These are phyloP conservation scores for Nomada fucata DNA, from an alignment of 2,888 invertebrate genomes.

Conservation along the genomic window DNA sequence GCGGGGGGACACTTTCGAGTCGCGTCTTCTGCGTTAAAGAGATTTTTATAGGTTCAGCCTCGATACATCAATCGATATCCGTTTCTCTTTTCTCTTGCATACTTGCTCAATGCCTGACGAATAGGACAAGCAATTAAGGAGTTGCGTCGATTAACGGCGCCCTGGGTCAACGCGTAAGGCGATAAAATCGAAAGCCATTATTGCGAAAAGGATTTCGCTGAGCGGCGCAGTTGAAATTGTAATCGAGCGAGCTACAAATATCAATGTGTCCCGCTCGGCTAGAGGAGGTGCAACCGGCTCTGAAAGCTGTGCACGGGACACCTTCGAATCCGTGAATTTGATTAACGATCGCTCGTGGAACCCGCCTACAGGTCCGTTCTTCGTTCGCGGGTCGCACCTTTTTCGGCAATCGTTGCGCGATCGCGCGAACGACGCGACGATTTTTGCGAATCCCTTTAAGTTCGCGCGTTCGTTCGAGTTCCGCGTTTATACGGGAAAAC, in stretches of 20 bases:
- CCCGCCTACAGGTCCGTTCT: background rate
- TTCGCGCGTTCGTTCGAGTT: background rate
- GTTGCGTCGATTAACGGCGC: background rate
- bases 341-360: background rate
- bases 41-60: background rate
- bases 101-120: background rate
- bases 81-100: too few species aligned
- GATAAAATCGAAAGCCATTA: constrained; percentile 11
- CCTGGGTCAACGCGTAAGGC: background rate
- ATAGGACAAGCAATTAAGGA: background rate
- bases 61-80: background rate
- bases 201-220: background rate
- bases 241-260: background rate
- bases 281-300: background rate
- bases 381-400: background rate
- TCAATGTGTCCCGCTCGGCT: background rate
- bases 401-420: background rate
- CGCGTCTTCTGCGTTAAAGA: too few species aligned
- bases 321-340: background rate
- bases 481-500: background rate
- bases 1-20: too few species aligned
- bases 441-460: too few species aligned
- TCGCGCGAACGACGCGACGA: background rate
- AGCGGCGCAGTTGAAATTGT: background rate
- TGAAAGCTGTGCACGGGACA: background rate